phyloP scores from a whole-genome alignment of 2,113 vertebrate species.

The Agelaius phoeniceus region DNA sequence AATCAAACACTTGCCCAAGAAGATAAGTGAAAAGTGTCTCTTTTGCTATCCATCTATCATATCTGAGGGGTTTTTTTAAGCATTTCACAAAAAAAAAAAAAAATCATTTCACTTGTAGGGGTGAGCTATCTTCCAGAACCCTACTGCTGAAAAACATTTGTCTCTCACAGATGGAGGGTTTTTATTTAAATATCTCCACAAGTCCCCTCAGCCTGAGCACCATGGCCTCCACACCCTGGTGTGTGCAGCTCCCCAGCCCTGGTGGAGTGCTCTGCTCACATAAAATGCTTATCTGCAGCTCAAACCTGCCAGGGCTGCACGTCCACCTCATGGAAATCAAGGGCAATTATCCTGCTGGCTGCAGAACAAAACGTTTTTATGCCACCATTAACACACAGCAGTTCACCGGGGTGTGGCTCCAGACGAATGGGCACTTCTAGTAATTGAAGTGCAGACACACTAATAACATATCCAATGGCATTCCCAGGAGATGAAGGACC shows the following conservation, averaged over 20 bases:
- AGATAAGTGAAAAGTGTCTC: not conserved
- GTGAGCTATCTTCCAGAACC: not conserved
- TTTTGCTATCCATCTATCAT: not conserved
- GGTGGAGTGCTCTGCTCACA: not conserved
- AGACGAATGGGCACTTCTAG: conserved; percentile 19
- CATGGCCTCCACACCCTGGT: not conserved
- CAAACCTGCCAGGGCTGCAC: not conserved
- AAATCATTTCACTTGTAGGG: not conserved
- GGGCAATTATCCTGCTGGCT: conserved; percentile 16
- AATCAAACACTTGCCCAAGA: not conserved
- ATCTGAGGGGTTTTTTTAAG: not conserved
- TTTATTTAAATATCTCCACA: not conserved
- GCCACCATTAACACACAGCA: not conserved
- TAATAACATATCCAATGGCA: not conserved
- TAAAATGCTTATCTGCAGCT: conserved; percentile 17
- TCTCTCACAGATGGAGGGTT: not conserved
- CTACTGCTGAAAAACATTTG: not conserved
- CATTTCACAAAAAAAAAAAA: not conserved
- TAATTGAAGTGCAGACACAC: not conserved
- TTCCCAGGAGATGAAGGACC: not conserved
- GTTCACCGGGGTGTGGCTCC: not conserved
- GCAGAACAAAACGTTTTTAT: not conserved
- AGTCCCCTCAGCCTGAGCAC: not conserved
- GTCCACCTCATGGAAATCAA: conserved; percentile 3
- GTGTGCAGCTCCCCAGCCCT: not conserved